A percentile compares a stretch with the other conserved stretches of the same genome.
Evolutionary conservation across 2,888 invertebrate genomes (phyloP).

Genomic region (Nezara viridula): DNA sequence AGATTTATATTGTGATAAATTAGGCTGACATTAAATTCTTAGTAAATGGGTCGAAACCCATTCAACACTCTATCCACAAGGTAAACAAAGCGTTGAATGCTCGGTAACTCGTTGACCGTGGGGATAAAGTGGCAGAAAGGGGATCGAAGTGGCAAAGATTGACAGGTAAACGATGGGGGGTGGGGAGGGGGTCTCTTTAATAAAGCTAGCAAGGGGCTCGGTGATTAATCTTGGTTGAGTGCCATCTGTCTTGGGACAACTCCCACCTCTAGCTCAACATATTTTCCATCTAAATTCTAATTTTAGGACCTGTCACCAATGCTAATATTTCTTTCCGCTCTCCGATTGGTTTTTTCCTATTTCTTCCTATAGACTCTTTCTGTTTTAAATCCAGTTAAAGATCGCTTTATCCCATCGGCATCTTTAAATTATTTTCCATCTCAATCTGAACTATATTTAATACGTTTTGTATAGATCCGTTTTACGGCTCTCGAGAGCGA

Average conservation of each 20-base stretch:
- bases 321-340: not conserved
- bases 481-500: no score
- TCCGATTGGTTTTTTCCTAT: not conserved
- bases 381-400: not conserved
- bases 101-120: not conserved
- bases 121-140: not conserved
- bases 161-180: not conserved
- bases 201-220: not conserved
- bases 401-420: not conserved
- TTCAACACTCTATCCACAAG: not conserved
- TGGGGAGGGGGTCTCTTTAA: not conserved
- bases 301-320: slow-evolving; percentile 10
- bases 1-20: no score
- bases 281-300: slow-evolving; percentile 6
- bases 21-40: no score
- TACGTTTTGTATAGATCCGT: no score
- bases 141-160: slow-evolving; percentile 12
- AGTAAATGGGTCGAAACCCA: not conserved
- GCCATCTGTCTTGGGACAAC: not conserved
- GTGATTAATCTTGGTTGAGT: slow-evolving; percentile 17
- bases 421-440: not conserved
- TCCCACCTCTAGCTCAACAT: not conserved
- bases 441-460: no score
- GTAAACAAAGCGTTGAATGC: not conserved
- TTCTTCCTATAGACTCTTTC: not conserved